These are phyloP conservation scores for Podarcis muralis DNA, from an alignment of 2,113 vertebrate genomes.

Conservation along the genomic window DNA sequence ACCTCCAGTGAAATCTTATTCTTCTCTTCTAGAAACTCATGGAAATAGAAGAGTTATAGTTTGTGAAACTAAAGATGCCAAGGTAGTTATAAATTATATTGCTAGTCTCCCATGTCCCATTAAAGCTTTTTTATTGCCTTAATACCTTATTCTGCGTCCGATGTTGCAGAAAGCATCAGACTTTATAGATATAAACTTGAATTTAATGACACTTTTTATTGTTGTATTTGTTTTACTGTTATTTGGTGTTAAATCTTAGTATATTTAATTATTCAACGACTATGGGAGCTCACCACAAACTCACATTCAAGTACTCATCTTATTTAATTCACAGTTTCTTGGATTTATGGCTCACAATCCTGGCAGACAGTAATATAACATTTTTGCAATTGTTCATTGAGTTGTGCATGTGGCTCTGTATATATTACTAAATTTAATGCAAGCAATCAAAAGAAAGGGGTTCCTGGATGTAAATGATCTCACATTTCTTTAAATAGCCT, in stretches of 20 bases:
- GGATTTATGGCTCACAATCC: conserved; percentile 1
- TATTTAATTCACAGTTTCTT: conserved; percentile 9
- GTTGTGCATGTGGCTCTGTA: not conserved
- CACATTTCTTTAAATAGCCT: conserved; percentile 5
- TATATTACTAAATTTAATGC: not conserved
- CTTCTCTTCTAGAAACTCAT: conserved; percentile 33
- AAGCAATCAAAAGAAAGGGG: not conserved
- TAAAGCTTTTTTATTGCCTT: conserved; percentile 52
- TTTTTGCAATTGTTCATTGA: not conserved
- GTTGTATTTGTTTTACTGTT: conserved; percentile 47
- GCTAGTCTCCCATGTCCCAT: conserved; percentile 3
- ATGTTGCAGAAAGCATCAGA: not conserved
- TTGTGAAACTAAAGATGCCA: conserved; percentile 15
- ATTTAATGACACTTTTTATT: conserved; percentile 41
- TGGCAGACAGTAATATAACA: not conserved
- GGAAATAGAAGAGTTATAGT: conserved; percentile 37
- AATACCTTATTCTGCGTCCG: conserved; percentile 22
- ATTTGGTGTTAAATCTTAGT: conserved; percentile 36
- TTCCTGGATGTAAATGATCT: conserved; percentile 12
- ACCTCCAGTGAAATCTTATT: not conserved
- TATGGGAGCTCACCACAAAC: conserved; percentile 18
- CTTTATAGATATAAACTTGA: conserved; percentile 29
- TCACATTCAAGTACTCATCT: not conserved
- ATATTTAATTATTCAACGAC: conserved; percentile 31
- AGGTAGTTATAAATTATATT: conserved; percentile 50